Percentiles rank a stretch among this genome's conserved stretches.
phyloP scores from a whole-genome alignment of 2,113 vertebrate genomes.

The Dicaeum eximium region DNA sequence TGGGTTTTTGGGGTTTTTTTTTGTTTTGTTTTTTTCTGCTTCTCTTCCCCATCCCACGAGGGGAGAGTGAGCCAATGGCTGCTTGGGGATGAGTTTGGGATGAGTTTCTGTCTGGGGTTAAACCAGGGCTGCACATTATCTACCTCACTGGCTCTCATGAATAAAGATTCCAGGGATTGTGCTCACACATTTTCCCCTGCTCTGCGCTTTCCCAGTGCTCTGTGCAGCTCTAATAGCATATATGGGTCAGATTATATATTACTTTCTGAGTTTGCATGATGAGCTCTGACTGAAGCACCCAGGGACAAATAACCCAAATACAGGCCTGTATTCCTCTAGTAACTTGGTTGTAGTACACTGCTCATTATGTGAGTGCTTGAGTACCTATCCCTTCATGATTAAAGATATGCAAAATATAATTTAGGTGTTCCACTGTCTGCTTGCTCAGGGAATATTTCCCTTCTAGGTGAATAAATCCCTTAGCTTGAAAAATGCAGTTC shows the following conservation, averaged over 20 bases:
- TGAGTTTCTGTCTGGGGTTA: neutral
- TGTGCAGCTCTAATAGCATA: neutral
- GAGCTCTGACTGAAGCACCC: neutral
- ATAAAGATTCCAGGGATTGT: neutral
- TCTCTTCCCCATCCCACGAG: neutral
- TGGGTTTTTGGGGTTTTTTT: neutral
- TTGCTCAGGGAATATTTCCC: neutral
- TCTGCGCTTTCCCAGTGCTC: neutral
- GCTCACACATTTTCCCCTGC: neutral
- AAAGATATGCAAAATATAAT: neutral
- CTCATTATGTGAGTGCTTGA: neutral
- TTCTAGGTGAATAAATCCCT: neutral
- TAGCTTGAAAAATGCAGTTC: neutral
- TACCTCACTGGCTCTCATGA: neutral
- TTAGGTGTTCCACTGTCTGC: neutral
- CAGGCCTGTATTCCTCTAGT: neutral
- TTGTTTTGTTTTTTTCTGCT: neutral
- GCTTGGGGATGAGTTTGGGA: neutral
- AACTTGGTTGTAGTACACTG: neutral
- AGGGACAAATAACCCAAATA: slow-evolving; percentile 7
- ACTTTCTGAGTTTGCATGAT: neutral
- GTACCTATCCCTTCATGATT: neutral
- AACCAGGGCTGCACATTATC: neutral
- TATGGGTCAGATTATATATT: neutral
- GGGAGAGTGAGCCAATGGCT: neutral